Evolutionary conservation across 2,113 vertebrate species (phyloP), one percentile per base, ranked within the genome.

Genomic region (Calypte anna): DNA sequence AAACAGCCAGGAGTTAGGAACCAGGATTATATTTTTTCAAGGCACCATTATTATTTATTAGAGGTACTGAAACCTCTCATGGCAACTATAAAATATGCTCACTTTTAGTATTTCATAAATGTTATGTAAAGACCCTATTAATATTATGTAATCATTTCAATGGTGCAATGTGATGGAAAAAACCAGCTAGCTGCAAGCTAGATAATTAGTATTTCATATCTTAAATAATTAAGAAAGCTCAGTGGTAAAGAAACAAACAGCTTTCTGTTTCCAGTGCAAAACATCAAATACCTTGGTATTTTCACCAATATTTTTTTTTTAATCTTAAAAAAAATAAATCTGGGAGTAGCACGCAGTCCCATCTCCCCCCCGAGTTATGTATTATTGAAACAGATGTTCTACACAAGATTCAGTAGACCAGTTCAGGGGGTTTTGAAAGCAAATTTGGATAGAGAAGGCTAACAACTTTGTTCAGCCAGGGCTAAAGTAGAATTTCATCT

Each of bases 111-210:
- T 85, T 93, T 79, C 79, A 54, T 27, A 73, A 66, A 80, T 73
- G 68, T 83, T 93, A 91, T 48, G 22, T 90, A 90, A 95, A 85
- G 19, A 5, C 6, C 30, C 24, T 63, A 75, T 75, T 94, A 93
- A 70, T 78, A 79, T 87, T 90, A 90, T 59, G 22, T 14, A 93
- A 91, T 24, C 16, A 70, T 63, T 72, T 74, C 24, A 81, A 4
- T 86, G 66, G 61, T 84, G 68, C 43, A 80, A 43, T 44, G 27
- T 33, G 51, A 88, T 69, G 36, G 54, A 76, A 82, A 91, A 95
- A 89, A 55, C 0, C 14, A 50, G 54, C 31, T 62, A 72, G 22
- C 79, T 88, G 40, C 55, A 82, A 93, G 40, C 72, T 64, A 54
- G 24, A 57, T 80, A 61, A 85, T 57, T 62, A 82, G 44, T 10